phyloP scores from a whole-genome alignment of 1,140 invertebrate genomes.

The Spodoptera litura region DNA sequence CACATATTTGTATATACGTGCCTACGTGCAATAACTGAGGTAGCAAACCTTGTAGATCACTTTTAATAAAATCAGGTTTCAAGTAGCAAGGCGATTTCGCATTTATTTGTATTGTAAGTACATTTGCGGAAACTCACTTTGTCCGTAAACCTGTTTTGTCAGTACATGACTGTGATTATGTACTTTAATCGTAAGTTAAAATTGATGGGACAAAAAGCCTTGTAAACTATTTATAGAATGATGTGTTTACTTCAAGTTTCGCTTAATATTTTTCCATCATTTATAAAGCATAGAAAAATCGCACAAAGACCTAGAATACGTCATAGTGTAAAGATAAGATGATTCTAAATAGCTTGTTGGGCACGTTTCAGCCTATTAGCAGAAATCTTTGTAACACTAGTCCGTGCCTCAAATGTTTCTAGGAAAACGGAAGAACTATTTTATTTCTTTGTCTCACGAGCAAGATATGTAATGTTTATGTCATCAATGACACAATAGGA shows the following conservation, averaged over 20 bases:
- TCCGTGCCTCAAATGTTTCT: neutral
- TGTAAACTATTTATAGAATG: no score
- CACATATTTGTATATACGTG: no score
- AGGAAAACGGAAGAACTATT: neutral
- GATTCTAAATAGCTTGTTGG: neutral
- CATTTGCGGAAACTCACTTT: neutral
- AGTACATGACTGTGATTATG: neutral
- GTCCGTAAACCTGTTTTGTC: slow-evolving; percentile 5
- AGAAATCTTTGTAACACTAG: neutral
- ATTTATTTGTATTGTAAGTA: neutral
- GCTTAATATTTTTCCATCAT: no score
- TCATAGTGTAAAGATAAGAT: neutral
- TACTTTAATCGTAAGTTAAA: neutral
- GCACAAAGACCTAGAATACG: neutral
- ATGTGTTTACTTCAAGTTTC: no score
- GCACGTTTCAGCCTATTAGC: neutral
- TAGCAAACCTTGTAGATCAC: neutral
- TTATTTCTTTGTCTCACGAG: no score
- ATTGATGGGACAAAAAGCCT: no score
- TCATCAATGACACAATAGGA: no score
- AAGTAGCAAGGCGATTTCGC: neutral
- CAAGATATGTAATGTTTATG: no score
- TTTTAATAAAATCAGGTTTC: neutral
- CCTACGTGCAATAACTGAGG: no score
- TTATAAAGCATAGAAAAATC: no score